Conservation (phyloP, 2,888 invertebrate species). For the Plutella xylostella region DNA sequence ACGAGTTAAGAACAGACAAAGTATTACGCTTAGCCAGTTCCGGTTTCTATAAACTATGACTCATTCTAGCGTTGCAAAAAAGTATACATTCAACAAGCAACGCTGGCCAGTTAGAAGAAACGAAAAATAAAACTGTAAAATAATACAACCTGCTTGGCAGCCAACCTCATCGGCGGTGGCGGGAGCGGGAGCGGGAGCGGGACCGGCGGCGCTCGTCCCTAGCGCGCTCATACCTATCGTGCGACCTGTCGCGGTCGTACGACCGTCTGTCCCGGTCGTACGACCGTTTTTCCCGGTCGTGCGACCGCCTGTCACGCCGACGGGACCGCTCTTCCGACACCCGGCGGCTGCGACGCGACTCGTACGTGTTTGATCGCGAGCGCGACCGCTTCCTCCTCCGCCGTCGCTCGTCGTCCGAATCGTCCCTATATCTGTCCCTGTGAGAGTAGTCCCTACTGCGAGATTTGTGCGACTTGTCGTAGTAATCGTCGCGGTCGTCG, state of each 20-base stretch:
- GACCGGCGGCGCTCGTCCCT: slow-evolving; percentile 46
- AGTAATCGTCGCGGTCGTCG: slow-evolving; percentile 34
- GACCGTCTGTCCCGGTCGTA: slow-evolving; percentile 30
- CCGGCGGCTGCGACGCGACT: slow-evolving; percentile 30
- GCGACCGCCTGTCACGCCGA: slow-evolving; percentile 29
- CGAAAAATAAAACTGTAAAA: slow-evolving; percentile 16
- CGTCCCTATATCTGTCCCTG: slow-evolving; percentile 47
- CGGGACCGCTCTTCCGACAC: slow-evolving; percentile 30
- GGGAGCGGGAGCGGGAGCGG: slow-evolving; percentile 43
- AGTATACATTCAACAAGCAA: too few species aligned
- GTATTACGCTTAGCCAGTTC: too few species aligned
- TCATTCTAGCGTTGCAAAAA: not conserved
- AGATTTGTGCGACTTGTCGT: slow-evolving; percentile 27
- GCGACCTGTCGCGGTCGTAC: slow-evolving; percentile 32
- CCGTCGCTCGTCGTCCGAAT: slow-evolving; percentile 45
- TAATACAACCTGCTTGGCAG: slow-evolving; percentile 53
- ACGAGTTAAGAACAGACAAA: too few species aligned
- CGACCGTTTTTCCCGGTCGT: slow-evolving; percentile 18
- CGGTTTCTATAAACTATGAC: too few species aligned
- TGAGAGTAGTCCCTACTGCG: slow-evolving; percentile 38
- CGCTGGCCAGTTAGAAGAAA: too few species aligned
- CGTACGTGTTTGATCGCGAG: slow-evolving; percentile 48
- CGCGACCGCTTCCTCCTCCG: slow-evolving; percentile 43
- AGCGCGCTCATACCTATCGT: slow-evolving; percentile 61
- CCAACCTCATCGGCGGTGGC: slow-evolving; percentile 57